Evolutionary conservation across 53 echinoderm and acorn worm species (phyloP).

Genomic region (Echinarachnius parma): DNA sequence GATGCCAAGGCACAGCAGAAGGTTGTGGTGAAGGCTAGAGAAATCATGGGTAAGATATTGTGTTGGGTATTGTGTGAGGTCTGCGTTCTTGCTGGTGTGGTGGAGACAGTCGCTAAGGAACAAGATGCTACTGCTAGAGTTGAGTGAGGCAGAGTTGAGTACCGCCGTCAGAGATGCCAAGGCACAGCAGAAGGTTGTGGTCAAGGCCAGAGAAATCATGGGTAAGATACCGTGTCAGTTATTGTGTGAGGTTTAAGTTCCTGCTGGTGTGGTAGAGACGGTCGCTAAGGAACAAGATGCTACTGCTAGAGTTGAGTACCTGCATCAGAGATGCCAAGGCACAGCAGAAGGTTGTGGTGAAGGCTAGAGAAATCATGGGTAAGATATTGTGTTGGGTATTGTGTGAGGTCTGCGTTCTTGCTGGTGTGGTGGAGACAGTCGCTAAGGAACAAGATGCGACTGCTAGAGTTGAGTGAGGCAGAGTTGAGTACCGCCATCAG

Average conservation of each 20-base stretch:
- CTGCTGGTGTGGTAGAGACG: conserved; percentile 92
- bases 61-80: no score
- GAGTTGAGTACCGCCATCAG: conserved; percentile 68
- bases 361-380: conserved; percentile 84
- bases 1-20: conserved; percentile 68
- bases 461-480: conserved; percentile 61
- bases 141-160: conserved; percentile 58
- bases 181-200: conserved; percentile 29
- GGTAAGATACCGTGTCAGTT: no score
- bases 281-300: conserved; percentile 76
- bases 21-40: conserved; percentile 69
- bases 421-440: conserved; percentile 92
- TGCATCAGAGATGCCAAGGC: conserved; percentile 67
- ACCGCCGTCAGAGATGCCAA: conserved; percentile 61
- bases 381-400: no score
- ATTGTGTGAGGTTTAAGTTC: no score
- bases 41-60: conserved; percentile 83
- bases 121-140: conserved; percentile 64
- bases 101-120: conserved; percentile 80
- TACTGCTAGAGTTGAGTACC: conserved; percentile 66
- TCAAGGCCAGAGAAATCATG: conserved; percentile 7
- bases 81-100: no score
- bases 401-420: no score
- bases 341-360: conserved; percentile 68
- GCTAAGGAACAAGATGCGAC: conserved; percentile 74